These are phyloP conservation scores for Polypterus bichir DNA, from an alignment of 2,113 vertebrate species.

Conservation along the genomic window DNA sequence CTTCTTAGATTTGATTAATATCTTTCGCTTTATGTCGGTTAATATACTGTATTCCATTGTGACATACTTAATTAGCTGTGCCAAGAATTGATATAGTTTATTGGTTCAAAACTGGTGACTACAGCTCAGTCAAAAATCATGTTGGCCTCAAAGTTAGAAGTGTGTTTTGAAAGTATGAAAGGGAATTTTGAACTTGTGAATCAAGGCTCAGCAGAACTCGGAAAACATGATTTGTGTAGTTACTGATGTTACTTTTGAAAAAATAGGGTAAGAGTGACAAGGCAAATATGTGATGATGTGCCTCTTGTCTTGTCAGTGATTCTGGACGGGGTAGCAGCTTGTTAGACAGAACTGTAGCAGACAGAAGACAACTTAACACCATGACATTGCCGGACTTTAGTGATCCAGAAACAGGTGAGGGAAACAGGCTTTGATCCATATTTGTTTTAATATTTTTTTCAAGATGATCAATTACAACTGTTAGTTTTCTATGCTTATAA, in stretches of 20 bases:
- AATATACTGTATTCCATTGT: too few species aligned
- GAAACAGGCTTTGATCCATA: neutral
- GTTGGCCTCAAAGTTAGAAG: too few species aligned
- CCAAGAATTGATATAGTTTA: too few species aligned
- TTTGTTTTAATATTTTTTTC: too few species aligned
- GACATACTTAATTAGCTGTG: too few species aligned
- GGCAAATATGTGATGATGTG: neutral
- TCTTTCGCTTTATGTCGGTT: too few species aligned
- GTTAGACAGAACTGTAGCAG: constrained; percentile 85
- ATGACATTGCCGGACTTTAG: constrained; percentile 95
- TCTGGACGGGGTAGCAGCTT: constrained; percentile 94
- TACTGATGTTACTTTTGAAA: neutral
- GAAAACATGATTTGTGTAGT: too few species aligned
- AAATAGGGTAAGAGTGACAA: neutral
- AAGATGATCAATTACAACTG: too few species aligned
- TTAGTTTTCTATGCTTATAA: too few species aligned
- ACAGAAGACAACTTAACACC: constrained; percentile 84
- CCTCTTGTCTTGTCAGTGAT: constrained; percentile 56
- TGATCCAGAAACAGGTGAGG: constrained; percentile 88
- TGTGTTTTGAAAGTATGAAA: neutral
- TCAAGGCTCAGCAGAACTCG: neutral
- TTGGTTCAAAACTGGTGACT: too few species aligned
- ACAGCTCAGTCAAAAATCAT: too few species aligned
- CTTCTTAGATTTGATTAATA: too few species aligned
- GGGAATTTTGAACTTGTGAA: constrained; percentile 1